Evolutionary conservation across 2,797 vertebrate genomes (phyloP).

Genomic region (Xerus rutilus): DNA sequence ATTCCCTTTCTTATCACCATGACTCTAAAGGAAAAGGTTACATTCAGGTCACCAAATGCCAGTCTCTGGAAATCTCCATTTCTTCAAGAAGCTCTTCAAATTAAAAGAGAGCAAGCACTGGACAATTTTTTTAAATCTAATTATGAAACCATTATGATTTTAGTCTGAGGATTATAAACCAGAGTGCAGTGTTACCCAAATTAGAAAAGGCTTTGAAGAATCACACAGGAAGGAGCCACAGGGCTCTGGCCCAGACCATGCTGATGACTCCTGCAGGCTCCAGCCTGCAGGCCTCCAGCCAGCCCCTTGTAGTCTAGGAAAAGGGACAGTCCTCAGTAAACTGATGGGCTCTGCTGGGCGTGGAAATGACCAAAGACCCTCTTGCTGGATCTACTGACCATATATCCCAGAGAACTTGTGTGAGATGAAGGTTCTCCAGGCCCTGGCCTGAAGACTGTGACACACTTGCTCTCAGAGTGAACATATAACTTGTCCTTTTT

Average conservation of each 20-base stretch:
- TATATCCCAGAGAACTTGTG: background rate
- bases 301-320: background rate
- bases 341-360: background rate
- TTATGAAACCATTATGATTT: constrained; percentile 61
- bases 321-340: background rate
- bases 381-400: background rate
- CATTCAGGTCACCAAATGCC: constrained; percentile 38
- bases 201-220: background rate
- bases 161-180: background rate
- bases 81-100: constrained; percentile 68
- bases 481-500: background rate
- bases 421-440: background rate
- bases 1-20: constrained; percentile 59
- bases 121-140: constrained; percentile 27
- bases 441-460: background rate
- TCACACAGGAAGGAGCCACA: background rate
- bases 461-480: background rate
- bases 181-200: background rate
- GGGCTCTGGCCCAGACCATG: too few species aligned
- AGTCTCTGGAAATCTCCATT: constrained; percentile 67
- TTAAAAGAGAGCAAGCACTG: constrained; percentile 58
- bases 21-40: constrained; percentile 45
- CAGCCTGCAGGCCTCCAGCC: background rate
- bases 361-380: background rate
- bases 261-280: too few species aligned